Base-by-base conservation (phyloP, 2,888 invertebrate genomes). In the Thera britannica region DNA sequence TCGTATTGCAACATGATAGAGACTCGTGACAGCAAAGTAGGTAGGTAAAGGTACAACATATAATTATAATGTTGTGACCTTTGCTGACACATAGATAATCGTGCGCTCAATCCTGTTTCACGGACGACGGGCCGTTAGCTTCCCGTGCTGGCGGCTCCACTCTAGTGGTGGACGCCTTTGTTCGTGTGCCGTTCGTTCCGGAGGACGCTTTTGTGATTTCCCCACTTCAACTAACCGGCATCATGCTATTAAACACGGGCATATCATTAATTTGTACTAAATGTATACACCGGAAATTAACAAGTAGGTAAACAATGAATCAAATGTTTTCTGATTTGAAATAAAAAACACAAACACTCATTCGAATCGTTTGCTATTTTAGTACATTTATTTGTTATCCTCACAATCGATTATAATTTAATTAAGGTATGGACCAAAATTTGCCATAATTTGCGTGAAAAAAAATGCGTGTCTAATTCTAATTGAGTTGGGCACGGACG, bases 131-230 rank as follows among this genome's bases (percentile, higher is more conserved):
- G 75, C 84, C 84, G 85, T 84, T 85, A 81, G 78, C 80, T 84
- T 85, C 86, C 84, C 85, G 83, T 81, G 83, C 78, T 75, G 77
- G 77, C 65, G 65, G 70, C 59, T 62, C 65, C 67, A 74, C 59
- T 62, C 65, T 68, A 74, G 63, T 66, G 72, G 75, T 74, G 70
- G 73, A 71, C 58, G 74, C 75, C 74, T 78, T 83, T 83, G 83
- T 81, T 83, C 78, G 71, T 80, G 82, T 84, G 80, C 78, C 80
- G 79, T 78, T 80, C 78, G 79, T 78, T 82, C 81, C 81, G 81
- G 84, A 80, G 73, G 74, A 76, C 79, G 81, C 73, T 77, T 81
- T 75, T 77, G 79, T 80, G 74, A 75, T 74, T 76, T 74, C 70
- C 75, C 70, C 72, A 67, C 69, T 62, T 67, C 67, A 65, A 73